Conservation (phyloP, 2,113 vertebrate genomes). For the Hucho hucho region DNA sequence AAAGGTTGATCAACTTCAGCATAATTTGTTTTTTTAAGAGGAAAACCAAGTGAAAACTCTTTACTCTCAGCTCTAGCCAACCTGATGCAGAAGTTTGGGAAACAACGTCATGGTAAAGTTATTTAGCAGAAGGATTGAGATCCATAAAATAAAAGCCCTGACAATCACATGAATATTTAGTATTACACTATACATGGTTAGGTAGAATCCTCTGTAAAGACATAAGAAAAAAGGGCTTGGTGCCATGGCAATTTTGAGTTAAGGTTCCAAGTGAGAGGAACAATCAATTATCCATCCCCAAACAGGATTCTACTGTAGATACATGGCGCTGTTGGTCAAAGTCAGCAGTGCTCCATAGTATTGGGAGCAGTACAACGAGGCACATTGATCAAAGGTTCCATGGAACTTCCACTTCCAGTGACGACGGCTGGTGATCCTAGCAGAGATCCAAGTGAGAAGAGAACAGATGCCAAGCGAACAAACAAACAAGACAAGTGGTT, state of each 20-base stretch:
- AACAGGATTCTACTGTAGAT: neutral
- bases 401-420: conserved; percentile 79
- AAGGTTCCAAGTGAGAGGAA: neutral
- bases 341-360: neutral
- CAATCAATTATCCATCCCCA: conserved; percentile 1
- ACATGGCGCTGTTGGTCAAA: conserved; percentile 66
- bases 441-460: conserved; percentile 6
- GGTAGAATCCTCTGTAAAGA: neutral
- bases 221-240: neutral
- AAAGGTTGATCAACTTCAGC: neutral
- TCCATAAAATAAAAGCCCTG: neutral
- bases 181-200: neutral
- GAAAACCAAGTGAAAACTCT: neutral
- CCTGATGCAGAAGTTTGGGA: neutral
- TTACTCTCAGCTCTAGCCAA: neutral
- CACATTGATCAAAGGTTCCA: conserved; percentile 50
- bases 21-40: neutral
- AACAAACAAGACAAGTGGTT: neutral
- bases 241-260: neutral
- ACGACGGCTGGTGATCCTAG: neutral
- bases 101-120: neutral
- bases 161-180: conserved; percentile 6
- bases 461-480: conserved; percentile 6
- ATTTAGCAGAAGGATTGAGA: no score
- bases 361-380: neutral